Base-by-base conservation (phyloP, 2,797 vertebrate genomes). In the Crenichthys baileyi region DNA sequence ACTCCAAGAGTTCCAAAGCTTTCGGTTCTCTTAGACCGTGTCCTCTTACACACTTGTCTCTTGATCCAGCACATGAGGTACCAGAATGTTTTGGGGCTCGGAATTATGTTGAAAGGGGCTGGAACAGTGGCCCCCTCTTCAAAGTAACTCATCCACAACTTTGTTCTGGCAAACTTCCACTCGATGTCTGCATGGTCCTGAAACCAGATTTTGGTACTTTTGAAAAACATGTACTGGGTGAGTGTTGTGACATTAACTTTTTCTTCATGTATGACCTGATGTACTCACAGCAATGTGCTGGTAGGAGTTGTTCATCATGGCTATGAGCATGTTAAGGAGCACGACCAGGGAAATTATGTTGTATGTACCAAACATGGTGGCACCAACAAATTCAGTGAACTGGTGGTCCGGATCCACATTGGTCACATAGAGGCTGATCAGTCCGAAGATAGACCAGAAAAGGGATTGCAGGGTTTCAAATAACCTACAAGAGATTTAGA, bases 271-370 rank as follows among this genome's bases (percentile, higher is more conserved):
- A 0, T 51, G 50, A 60, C 53, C 56, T 22, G 5, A 36, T 24
- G 31, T 26, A 83, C 96, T 96, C 93, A 99, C 98, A 77, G 98
- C 98, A 83, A 99, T 99, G 81, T 98, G 98, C 90, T 99, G 98
- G 86, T 99, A 99, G 71, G 98, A 99, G 92, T 99, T 99, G 94
- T 99, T 99, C 98, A 99, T 99, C 98, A 99, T 99, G 78, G 98
- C 98, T 84, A 99, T 99, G 76, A 99, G 91, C 98, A 99, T 99
- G 94, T 99, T 99, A 85, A 99, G 97, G 31, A 99, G 96, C 78
- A 99, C 98, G 85, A 99, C 98, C 85, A 99, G 91, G 0, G 98
- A 99, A 91, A 99, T 99, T 76, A 99, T 97, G 87, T 98, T 99
- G 84, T 99, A 99, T 3, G 98, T 99, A 78, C 98, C 98, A 79